Conservation (phyloP, 2,113 vertebrate genomes). For the Pandion haliaetus region DNA sequence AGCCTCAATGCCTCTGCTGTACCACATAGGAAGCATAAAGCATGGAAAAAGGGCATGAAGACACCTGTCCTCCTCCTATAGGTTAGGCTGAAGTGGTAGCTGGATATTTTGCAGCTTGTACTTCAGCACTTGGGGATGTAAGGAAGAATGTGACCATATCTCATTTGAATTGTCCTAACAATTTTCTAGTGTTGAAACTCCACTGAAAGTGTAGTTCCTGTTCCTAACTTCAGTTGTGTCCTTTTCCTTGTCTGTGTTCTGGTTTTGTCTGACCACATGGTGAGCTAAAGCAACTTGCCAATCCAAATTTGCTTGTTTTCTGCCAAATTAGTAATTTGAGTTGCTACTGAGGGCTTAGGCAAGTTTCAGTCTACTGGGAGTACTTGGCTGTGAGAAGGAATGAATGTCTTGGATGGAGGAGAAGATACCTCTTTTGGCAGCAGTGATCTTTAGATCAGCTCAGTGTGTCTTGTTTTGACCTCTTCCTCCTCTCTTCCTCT, state of each 20-base stretch:
- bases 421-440: background rate
- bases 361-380: background rate
- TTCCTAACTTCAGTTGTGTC: background rate
- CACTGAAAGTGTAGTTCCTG: background rate
- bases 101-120: background rate
- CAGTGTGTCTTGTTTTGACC: background rate
- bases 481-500: background rate
- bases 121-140: background rate
- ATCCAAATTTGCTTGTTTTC: background rate
- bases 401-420: background rate
- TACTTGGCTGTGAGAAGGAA: background rate
- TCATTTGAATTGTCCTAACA: background rate
- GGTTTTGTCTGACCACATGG: background rate
- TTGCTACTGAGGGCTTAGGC: background rate
- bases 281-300: background rate
- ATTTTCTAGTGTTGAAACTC: background rate
- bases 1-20: background rate
- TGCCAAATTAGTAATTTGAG: background rate
- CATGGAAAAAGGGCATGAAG: background rate
- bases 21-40: background rate
- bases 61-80: background rate
- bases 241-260: background rate
- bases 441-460: background rate
- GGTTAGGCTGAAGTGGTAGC: background rate
- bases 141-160: background rate